These are phyloP conservation scores for Uria lomvia DNA, from an alignment of 2,113 vertebrate genomes.

Conservation along the genomic window DNA sequence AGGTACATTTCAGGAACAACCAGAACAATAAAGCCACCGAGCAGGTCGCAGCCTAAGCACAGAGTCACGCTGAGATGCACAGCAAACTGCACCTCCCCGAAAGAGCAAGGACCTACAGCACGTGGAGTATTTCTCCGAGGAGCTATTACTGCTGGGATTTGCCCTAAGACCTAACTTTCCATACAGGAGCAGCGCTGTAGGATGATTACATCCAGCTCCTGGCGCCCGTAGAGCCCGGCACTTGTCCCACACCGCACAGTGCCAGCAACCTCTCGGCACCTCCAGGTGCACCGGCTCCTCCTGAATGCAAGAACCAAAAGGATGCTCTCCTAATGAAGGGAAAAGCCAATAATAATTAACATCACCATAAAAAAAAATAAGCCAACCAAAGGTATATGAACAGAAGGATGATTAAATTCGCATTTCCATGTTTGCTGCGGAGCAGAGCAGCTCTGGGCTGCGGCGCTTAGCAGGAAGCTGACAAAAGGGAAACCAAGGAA, in stretches of 20 bases:
- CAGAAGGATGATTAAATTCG: not conserved
- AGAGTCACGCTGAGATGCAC: not conserved
- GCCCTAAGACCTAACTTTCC: not conserved
- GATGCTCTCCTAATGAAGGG: not conserved
- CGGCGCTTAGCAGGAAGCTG: not conserved
- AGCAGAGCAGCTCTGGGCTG: not conserved
- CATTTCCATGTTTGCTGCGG: not conserved
- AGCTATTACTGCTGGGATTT: not conserved
- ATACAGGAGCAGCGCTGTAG: not conserved
- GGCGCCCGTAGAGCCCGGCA: not conserved
- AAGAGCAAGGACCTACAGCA: fast-evolving
- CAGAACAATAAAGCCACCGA: not conserved
- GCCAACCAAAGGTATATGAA: not conserved
- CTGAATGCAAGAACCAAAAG: not conserved
- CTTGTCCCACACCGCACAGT: not conserved
- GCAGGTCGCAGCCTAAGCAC: not conserved
- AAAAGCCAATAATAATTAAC: not conserved
- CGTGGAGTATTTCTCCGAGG: fast-evolving
- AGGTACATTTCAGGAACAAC: not conserved
- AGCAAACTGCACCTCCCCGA: not conserved
- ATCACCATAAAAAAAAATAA: not conserved
- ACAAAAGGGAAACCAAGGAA: not conserved
- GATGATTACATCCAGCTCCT: fast-evolving
- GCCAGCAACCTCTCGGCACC: not conserved
- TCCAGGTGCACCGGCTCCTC: not conserved